phyloP scores from a whole-genome alignment of 1,140 invertebrate genomes.

The Globodera rostochiensis region DNA sequence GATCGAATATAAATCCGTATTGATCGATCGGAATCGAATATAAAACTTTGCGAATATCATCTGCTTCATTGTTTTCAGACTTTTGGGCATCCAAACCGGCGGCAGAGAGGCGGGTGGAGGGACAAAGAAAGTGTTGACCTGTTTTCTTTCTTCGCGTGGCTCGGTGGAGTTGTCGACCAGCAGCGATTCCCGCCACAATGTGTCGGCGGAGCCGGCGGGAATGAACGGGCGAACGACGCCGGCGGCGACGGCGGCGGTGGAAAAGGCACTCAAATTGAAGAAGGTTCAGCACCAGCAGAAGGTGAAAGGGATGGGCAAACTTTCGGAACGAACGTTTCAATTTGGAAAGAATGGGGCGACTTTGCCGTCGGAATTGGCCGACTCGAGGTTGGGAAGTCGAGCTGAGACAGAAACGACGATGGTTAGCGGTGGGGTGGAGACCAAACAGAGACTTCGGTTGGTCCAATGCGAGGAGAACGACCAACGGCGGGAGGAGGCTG shows the following conservation, averaged over 20 bases:
- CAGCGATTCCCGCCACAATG: background rate
- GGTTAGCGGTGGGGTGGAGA: background rate
- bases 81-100: background rate
- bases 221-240: background rate
- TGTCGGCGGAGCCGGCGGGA: background rate
- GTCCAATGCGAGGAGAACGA: background rate
- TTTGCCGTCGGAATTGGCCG: background rate
- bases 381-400: background rate
- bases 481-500: background rate
- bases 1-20: no score
- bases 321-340: background rate
- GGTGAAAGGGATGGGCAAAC: background rate
- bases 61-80: background rate
- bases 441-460: background rate
- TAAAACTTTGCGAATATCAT: no score
- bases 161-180: constrained; percentile 1
- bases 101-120: background rate
- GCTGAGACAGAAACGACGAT: background rate
- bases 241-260: background rate
- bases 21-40: no score
- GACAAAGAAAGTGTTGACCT: background rate
- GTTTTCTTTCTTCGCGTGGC: background rate
- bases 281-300: background rate
- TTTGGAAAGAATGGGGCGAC: background rate
- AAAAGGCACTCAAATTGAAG: background rate